Evolutionary conservation across 2,113 vertebrate species (phyloP).

Genomic region (Protobothrops flavoviridis): DNA sequence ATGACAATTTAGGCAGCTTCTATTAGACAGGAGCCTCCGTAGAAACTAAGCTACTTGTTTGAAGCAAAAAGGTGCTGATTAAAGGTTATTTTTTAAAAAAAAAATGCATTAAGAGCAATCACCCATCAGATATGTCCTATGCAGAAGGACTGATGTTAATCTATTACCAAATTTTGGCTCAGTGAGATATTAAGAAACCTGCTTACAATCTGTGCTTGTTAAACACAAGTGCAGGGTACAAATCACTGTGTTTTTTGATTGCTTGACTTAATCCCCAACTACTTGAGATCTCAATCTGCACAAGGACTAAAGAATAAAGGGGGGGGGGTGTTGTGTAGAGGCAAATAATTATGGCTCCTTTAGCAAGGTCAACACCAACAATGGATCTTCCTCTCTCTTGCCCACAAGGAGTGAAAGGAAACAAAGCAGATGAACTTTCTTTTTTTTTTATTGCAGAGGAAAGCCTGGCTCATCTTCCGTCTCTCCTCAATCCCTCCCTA

Average conservation of each 20-base stretch:
- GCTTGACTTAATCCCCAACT: background rate
- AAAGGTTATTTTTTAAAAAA: background rate
- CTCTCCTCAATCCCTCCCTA: background rate
- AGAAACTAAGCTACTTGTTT: background rate
- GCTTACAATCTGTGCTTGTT: background rate
- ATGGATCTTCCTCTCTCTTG: background rate
- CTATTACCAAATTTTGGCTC: background rate
- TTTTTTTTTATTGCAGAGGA: background rate
- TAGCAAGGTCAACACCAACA: conserved; percentile 29
- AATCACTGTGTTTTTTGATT: background rate
- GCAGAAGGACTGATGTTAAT: background rate
- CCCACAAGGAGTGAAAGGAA: background rate
- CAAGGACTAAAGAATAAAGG: conserved; percentile 30
- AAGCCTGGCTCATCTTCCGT: background rate
- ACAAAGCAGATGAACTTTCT: background rate
- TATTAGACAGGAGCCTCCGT: background rate
- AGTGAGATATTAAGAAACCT: background rate
- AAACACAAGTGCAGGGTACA: background rate
- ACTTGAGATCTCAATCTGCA: background rate
- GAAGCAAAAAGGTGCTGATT: background rate
- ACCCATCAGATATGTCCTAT: background rate
- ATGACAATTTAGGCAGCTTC: background rate
- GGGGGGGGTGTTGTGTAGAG: background rate
- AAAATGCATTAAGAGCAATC: background rate
- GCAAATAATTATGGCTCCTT: conserved; percentile 13